Base-by-base conservation (phyloP, 2,888 invertebrate genomes). In the Gymnocheta viridis region DNA sequence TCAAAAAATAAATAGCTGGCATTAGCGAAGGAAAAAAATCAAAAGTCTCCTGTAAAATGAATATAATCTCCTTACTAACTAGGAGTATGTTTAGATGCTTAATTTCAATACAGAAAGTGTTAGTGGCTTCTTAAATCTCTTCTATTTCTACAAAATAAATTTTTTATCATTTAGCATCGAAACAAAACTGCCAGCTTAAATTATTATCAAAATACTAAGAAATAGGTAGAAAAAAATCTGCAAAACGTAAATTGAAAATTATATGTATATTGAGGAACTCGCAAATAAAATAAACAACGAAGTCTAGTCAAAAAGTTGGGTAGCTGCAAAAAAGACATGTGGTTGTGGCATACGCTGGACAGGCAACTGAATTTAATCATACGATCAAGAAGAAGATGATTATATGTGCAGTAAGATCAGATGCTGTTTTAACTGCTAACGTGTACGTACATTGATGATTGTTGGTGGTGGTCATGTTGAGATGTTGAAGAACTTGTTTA, bases 401-500 rank as follows among this genome's bases (percentile, higher is more conserved):
- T 62, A 51, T 70, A 41, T 35, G 10, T 67, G n/a, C 44, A 44
- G 51, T 44, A 41, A 47, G 64, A 56, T 62, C 41, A 64, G 32
- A 47, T 35, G 64, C 19, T 56, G 60, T 54, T 38, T 51, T 51
- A 49, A 38, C 22, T 35, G 24, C n/a, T 49, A 51, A 51, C 60
- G 12, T n/a, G 51, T 44, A 70, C 66, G 51, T 44, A 70, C 66
- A 60, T 49, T 49, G 35, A 32, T 22, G 51, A 56, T 64, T 72
- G 74, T 62, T 82, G 81, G 69, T 64, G 74, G 82, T 82, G 69
- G 74, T 83, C 74, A 83, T 76, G 79, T 76, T 70, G 70, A 80
- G 70, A 83, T 83, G 79, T 76, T 70, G 84, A 73, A 81, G 70
- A 83, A 81, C 85, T 82, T 72, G 82, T 82, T 85, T 82, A 82